Base-by-base conservation (phyloP, 2,797 vertebrate genomes). In the Tauraco hartlaubi region DNA sequence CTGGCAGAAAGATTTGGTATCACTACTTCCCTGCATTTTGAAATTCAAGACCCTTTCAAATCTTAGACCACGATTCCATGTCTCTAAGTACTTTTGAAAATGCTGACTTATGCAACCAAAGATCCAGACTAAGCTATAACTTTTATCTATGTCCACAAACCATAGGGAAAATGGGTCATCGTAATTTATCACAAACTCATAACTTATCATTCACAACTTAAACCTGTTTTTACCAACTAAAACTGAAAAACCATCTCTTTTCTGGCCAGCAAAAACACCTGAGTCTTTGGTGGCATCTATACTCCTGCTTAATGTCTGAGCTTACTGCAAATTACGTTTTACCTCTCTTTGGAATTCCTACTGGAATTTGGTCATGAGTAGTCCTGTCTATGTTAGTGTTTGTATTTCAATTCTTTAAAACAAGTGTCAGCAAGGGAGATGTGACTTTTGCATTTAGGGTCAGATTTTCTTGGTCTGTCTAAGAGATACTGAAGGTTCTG, bases 41-140 rank as follows among this genome's bases (percentile, higher is more conserved):
- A 82, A 94, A 92, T 46, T 69, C 56, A 77, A 39, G 22, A 56
- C 9, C 16, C 7, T 73, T 83, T 59, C n/a, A 94, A 91, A 86
- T 11, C n/a, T 59, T 56, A 77, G 39, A 16, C 21, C 3, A 2
- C 0, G 0, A 69, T 41, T 66, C 15, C 35, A 58, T 6, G 4
- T 41, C 55, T 58, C 39, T 48, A 61, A 18, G 46, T 14, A 26
- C 23, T 73, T 84, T 52, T n/a, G 46, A 52, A 86, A 67, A 43
- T 18, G 15, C 6, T 54, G 43, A 17, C 18, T 41, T 63, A 66
- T 1, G 5, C 25, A 86, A 56, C 11, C 25, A 66, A 49, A 1
- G 2, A 88, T 41, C 6, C 31, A 88, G 43, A 52, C 12, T 33
- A 61, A 74, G 13, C 9, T 29, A 29, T 55, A 74, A 43, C 26